Conservation (phyloP, 2,797 vertebrate species). For the Bradypodion pumilum region DNA sequence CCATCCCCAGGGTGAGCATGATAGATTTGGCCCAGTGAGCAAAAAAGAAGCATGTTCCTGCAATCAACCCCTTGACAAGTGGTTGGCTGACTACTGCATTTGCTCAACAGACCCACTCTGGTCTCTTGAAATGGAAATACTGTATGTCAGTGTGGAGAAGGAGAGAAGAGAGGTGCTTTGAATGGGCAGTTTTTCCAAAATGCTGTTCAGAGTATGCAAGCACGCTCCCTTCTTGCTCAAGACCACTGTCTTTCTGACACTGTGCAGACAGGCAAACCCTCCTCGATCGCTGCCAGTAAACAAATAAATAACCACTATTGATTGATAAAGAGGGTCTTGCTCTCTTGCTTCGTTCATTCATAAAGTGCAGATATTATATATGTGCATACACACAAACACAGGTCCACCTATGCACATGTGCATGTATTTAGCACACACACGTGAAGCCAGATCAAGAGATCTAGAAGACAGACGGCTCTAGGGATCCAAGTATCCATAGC, state of each 20-base stretch:
- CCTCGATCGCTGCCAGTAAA: constrained; percentile 22
- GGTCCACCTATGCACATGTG: too few relatives aligned
- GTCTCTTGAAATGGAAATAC: constrained; percentile 53
- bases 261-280: constrained; percentile 42
- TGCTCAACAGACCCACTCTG: constrained; percentile 57
- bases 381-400: too few relatives aligned
- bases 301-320: constrained; percentile 10
- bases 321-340: neutral
- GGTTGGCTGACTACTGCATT: constrained; percentile 48
- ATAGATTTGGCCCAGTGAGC: too few relatives aligned
- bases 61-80: constrained; percentile 59
- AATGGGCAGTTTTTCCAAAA: constrained; percentile 37
- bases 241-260: constrained; percentile 47
- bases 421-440: too few relatives aligned
- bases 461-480: too few relatives aligned
- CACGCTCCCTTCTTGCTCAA: constrained; percentile 55
- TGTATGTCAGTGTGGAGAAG: constrained; percentile 44
- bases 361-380: too few relatives aligned
- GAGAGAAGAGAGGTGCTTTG: constrained; percentile 24
- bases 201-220: constrained; percentile 41
- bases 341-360: too few relatives aligned
- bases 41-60: constrained; percentile 53
- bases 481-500: too few relatives aligned
- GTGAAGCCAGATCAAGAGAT: too few relatives aligned
- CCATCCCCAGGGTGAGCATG: constrained; percentile 46